Percentiles rank a stretch among this genome's conserved stretches.
These are phyloP conservation scores for Sylvia borin DNA, from an alignment of 2,797 vertebrate genomes.

Conservation along the genomic window DNA sequence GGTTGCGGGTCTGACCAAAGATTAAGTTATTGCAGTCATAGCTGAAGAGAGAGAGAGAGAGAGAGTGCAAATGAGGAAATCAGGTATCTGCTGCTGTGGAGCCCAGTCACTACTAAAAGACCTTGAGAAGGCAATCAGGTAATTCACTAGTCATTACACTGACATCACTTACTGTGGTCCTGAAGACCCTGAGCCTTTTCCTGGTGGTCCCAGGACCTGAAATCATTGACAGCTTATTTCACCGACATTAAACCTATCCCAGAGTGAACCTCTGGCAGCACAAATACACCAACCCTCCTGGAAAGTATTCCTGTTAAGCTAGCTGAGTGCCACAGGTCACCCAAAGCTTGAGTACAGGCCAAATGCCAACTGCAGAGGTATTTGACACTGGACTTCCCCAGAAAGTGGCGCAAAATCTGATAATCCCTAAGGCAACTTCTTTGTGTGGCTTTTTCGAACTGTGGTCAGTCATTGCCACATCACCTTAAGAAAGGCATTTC, in stretches of 20 bases:
- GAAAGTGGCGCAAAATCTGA: neutral
- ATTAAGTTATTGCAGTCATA: slow-evolving; percentile 91
- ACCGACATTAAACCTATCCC: neutral
- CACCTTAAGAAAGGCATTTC: neutral
- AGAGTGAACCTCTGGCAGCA: neutral
- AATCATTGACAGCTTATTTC: neutral
- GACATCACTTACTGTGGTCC: neutral
- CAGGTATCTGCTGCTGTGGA: neutral
- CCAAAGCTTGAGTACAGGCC: neutral
- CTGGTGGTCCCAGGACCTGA: neutral
- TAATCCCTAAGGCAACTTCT: neutral
- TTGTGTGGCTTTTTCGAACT: neutral
- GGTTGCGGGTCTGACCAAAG: slow-evolving; percentile 86
- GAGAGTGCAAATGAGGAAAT: neutral
- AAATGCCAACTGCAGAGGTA: neutral
- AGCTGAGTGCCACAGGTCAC: neutral
- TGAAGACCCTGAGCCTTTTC: neutral
- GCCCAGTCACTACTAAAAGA: neutral
- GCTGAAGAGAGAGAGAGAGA: slow-evolving; percentile 64
- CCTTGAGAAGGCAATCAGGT: neutral
- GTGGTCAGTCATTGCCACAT: neutral
- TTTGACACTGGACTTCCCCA: neutral
- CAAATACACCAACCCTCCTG: neutral
- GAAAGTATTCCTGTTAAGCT: neutral
- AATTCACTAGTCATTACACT: neutral